Conservation (phyloP, 2,113 vertebrate genomes). For the Helogale parvula region DNA sequence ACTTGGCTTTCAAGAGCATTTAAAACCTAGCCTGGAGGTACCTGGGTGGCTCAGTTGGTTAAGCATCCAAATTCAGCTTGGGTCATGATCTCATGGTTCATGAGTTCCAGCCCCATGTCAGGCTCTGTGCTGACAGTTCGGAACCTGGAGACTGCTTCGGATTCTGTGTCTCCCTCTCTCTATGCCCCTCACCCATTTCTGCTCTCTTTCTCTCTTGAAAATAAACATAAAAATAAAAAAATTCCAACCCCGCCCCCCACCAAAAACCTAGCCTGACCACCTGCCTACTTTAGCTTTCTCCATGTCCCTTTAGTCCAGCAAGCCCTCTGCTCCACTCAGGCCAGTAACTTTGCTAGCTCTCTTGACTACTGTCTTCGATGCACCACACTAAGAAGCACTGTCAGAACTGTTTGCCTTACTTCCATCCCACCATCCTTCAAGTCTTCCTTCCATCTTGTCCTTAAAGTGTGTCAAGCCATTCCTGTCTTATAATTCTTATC, state of each 20-base stretch:
- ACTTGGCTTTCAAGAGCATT: background rate
- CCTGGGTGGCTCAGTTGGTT: too few relatives aligned
- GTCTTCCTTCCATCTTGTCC: background rate
- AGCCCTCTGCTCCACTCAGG: background rate
- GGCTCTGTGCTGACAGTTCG: too few relatives aligned
- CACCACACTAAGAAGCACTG: background rate
- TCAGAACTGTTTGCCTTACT: background rate
- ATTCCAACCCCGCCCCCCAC: too few relatives aligned
- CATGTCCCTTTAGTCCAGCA: background rate
- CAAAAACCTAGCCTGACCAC: background rate
- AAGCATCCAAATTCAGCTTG: too few relatives aligned
- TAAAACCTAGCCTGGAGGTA: background rate
- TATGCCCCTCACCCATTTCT: too few relatives aligned
- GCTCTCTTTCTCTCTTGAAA: too few relatives aligned
- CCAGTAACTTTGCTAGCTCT: background rate
- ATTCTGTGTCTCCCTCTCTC: too few relatives aligned
- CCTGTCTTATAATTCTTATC: background rate
- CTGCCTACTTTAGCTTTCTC: background rate
- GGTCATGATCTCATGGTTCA: too few relatives aligned
- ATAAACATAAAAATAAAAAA: too few relatives aligned
- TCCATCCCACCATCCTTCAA: background rate
- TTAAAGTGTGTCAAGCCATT: background rate
- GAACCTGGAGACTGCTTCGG: too few relatives aligned
- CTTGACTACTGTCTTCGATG: background rate
- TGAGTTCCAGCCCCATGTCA: too few relatives aligned